Evolutionary conservation across 1,140 invertebrate species (phyloP).

Genomic region (Drosophila rufa): DNA sequence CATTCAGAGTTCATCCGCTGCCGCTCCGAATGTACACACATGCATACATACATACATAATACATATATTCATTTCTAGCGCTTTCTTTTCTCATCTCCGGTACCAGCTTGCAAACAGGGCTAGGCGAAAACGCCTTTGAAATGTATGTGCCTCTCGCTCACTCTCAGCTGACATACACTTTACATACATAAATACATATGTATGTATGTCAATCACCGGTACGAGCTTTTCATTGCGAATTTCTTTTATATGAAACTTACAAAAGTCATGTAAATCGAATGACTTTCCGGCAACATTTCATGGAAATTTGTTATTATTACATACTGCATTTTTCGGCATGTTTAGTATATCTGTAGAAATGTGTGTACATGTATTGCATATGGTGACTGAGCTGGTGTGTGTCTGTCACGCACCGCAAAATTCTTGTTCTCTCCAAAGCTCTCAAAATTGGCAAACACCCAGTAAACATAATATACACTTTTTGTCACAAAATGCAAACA

Average conservation of each 20-base stretch:
- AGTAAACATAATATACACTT: not conserved
- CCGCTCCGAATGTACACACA: not conserved
- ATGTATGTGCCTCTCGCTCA: constrained; percentile 4
- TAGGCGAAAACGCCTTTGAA: constrained; percentile 1
- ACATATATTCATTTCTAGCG: constrained; percentile 2
- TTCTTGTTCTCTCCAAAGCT: constrained; percentile 5
- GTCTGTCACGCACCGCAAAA: constrained; percentile 15
- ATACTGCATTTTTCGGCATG: constrained; percentile 5
- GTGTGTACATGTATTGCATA: not conserved
- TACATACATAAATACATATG: not conserved
- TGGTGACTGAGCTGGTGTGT: not conserved
- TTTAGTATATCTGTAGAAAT: constrained; percentile 5
- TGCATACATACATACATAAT: not conserved
- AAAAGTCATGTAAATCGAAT: not conserved
- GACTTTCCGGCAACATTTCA: not conserved
- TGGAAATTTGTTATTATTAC: constrained; percentile 1
- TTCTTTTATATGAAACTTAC: too few species aligned
- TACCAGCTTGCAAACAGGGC: constrained; percentile 2
- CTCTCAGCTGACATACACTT: not conserved
- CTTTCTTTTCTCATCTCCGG: constrained; percentile 17
- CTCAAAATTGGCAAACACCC: not conserved
- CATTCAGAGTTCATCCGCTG: constrained; percentile 7
- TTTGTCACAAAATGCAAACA: not conserved
- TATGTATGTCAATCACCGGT: not conserved
- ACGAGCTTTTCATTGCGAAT: not conserved